A percentile compares a stretch with the other conserved stretches of the same genome.
Evolutionary conservation across 2,797 vertebrate genomes (phyloP).

Genomic region (Orestias chungarensis): DNA sequence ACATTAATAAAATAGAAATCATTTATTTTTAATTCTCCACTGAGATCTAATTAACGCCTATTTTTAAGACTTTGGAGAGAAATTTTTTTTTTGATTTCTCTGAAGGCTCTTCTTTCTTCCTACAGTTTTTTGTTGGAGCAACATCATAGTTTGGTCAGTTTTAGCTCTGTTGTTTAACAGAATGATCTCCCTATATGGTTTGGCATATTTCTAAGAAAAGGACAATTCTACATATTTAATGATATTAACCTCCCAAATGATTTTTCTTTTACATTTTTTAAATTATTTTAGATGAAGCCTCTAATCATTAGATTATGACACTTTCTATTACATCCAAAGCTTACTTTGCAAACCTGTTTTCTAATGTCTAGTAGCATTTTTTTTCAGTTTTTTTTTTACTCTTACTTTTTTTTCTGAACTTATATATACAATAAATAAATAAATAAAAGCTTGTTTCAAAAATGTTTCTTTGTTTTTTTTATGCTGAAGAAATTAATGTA

Average conservation of each 20-base stretch:
- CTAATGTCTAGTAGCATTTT: too few species aligned
- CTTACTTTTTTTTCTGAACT: too few species aligned
- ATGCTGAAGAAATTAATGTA: not conserved
- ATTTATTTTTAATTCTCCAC: conserved; percentile 88
- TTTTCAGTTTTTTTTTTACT: too few species aligned
- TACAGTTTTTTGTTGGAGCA: conserved; percentile 16
- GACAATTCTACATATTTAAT: not conserved
- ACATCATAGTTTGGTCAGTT: conserved; percentile 29
- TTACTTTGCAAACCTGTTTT: not conserved
- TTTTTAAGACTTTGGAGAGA: conserved; percentile 76
- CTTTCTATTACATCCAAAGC: not conserved
- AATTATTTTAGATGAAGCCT: not conserved
- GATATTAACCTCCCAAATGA: not conserved
- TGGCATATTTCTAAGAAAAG: not conserved
- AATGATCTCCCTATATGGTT: conserved; percentile 3
- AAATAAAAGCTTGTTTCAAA: not conserved
- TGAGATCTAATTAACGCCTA: conserved; percentile 86
- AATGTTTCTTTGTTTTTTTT: not conserved
- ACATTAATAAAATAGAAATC: conserved; percentile 87
- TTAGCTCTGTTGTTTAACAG: conserved; percentile 3
- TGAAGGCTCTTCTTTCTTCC: conserved; percentile 50
- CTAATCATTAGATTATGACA: not conserved
- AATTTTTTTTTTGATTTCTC: conserved; percentile 70
- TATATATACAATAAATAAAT: not conserved
- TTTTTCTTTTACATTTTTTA: not conserved